Evolutionary conservation across 2,888 invertebrate genomes (phyloP).

Genomic region (Lacanobia oleracea): DNA sequence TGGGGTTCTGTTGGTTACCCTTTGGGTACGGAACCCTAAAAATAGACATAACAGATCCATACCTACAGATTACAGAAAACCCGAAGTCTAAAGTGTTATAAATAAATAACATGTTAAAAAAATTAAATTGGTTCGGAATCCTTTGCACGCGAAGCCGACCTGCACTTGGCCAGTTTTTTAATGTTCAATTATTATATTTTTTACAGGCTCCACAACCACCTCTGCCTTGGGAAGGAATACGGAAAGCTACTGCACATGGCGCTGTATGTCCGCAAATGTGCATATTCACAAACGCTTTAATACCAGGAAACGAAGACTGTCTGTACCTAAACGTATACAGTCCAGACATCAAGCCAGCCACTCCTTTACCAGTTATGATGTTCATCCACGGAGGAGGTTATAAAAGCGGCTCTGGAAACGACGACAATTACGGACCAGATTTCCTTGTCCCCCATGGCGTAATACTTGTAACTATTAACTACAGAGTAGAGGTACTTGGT

Average conservation of each 20-base stretch:
- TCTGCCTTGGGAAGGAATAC: slow-evolving; percentile 71
- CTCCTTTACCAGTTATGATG: slow-evolving; percentile 74
- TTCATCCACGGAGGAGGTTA: slow-evolving; percentile 78
- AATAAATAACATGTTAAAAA: too few species aligned
- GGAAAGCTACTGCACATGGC: slow-evolving; percentile 71
- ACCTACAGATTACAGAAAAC: too few species aligned
- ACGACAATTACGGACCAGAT: slow-evolving; percentile 73
- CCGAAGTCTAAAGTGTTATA: too few species aligned
- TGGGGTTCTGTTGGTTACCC: too few species aligned
- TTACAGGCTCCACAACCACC: slow-evolving; percentile 75
- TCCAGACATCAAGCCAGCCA: slow-evolving; percentile 62
- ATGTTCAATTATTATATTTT: slow-evolving; percentile 30
- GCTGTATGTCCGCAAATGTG: slow-evolving; percentile 69
- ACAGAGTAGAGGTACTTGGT: slow-evolving; percentile 73
- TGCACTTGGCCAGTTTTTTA: too few species aligned
- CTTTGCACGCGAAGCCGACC: too few species aligned
- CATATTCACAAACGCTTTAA: slow-evolving; percentile 22
- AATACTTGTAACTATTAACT: slow-evolving; percentile 76
- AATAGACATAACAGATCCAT: too few species aligned
- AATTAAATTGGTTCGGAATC: too few species aligned
- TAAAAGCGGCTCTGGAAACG: slow-evolving; percentile 73
- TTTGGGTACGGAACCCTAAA: too few species aligned
- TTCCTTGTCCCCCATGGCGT: slow-evolving; percentile 74
- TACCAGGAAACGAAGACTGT: slow-evolving; percentile 75
- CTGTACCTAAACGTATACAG: slow-evolving; percentile 77